Evolutionary conservation across 2,797 vertebrate genomes (phyloP), one percentile per base, ranked within the genome.

Genomic region (Discoglossus pictus): DNA sequence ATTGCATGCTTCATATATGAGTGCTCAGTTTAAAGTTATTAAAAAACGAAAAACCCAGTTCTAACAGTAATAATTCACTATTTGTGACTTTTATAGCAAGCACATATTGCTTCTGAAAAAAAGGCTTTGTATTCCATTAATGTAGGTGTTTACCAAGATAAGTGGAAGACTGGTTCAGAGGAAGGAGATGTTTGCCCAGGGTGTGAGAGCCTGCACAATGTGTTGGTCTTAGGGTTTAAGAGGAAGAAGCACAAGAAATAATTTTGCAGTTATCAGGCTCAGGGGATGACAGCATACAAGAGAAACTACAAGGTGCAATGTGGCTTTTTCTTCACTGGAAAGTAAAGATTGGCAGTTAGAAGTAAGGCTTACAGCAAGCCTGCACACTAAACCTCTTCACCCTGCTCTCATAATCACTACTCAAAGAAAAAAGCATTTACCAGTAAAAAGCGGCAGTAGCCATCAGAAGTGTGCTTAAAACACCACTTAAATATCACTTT

Each of bases 401-500:
- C 94, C 83, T 90, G 91, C 91, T 93, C 93, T 96, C 93, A 93
- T 99, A 98, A 99, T 98, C 96, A 98, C 94, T 93, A 97, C 93
- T 97, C 95, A 96, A 91, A 92, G 89, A 91, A 89, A 97, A 92
- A 92, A 85, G 91, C 91, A 92, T 92, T 93, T 93, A 93, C 92
- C 90, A 86, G 93, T 95, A 94, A 98, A 98, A 98, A 95, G 95
- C 89, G 90, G 91, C 90, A 87, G 91, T 92, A 93, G 93, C 96
- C 93, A 98, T 98, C 98, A 98, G 91, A 93, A 95, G 91, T 91
- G 93, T 96, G 94, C 96, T 98, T 97, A 96, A 96, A 98, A 98
- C 93, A 96, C 93, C 96, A 99, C 96, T 99, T 98, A 98, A 97
- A 98, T 95, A 98, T 97, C 93, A 95, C 94, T 98, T 98, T 97